Evolutionary conservation across 2,888 invertebrate species (phyloP).

Genomic region (Papilio gigon): DNA sequence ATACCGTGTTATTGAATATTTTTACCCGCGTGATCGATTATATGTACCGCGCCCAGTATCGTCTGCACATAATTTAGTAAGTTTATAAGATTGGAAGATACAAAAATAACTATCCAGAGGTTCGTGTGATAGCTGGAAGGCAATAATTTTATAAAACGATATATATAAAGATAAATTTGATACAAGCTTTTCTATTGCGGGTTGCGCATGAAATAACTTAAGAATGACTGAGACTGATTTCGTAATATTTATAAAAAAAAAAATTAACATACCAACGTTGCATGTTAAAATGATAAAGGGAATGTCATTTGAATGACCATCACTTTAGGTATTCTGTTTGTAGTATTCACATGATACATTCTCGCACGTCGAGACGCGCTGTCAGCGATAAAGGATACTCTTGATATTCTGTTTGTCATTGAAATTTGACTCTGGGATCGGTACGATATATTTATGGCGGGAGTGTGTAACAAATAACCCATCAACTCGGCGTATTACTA

Average conservation of each 20-base stretch:
- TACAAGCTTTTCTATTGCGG: too few species aligned
- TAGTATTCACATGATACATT: slow-evolving; percentile 3
- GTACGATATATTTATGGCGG: background rate
- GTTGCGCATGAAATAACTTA: too few species aligned
- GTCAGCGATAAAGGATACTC: slow-evolving; percentile 14
- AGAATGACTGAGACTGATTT: too few species aligned
- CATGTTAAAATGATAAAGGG: background rate
- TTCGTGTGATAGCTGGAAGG: too few species aligned
- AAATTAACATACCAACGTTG: too few species aligned
- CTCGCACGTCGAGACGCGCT: slow-evolving; percentile 9
- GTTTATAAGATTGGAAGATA: background rate
- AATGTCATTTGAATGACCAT: background rate
- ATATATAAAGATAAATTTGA: too few species aligned
- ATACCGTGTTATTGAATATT: slow-evolving; percentile 26
- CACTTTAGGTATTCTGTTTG: background rate
- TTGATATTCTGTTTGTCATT: background rate
- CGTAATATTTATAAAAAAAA: too few species aligned
- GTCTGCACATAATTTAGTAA: background rate
- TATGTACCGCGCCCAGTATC: slow-evolving; percentile 10
- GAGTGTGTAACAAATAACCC: background rate
- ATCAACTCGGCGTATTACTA: too few species aligned
- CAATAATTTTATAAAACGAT: too few species aligned
- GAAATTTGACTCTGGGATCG: slow-evolving; percentile 10
- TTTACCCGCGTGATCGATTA: slow-evolving; percentile 11
- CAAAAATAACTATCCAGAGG: too few species aligned